Evolutionary conservation across 2,888 invertebrate species (phyloP).

Genomic region (Melieria picta): DNA sequence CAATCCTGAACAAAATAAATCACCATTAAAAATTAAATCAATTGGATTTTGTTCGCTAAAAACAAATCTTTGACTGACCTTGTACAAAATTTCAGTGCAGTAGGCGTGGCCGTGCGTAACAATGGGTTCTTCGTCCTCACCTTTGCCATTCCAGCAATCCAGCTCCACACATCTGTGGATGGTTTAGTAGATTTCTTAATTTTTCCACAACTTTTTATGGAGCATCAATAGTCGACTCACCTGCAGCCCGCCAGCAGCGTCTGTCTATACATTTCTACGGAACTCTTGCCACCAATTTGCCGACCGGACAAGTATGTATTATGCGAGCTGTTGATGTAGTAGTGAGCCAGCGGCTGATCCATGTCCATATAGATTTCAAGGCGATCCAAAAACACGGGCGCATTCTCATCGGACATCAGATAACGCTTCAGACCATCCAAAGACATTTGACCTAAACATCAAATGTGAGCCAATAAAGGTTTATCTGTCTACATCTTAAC

Average conservation of each 20-base stretch:
- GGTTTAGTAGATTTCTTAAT: neutral
- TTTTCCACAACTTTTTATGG: neutral
- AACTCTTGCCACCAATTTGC: constrained; percentile 98
- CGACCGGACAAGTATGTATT: constrained; percentile 94
- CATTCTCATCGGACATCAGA: constrained; percentile 99
- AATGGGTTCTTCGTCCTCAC: constrained; percentile 98
- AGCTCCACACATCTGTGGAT: constrained; percentile 88
- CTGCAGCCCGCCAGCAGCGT: constrained; percentile 96
- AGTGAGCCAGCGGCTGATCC: constrained; percentile 98
- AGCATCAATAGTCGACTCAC: constrained; percentile 65
- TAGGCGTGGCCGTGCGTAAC: constrained; percentile 99
- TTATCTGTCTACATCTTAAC: neutral
- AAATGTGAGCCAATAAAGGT: neutral
- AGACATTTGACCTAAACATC: constrained; percentile 78
- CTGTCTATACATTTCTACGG: constrained; percentile 99
- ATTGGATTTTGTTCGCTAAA: neutral
- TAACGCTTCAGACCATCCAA: constrained; percentile 98
- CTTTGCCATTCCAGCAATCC: constrained; percentile 99
- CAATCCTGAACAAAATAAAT: constrained; percentile 71
- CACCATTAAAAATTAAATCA: neutral
- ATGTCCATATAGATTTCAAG: constrained; percentile 98
- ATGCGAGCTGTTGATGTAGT: constrained; percentile 99
- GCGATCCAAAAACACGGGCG: constrained; percentile 98
- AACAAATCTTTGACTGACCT: constrained; percentile 66
- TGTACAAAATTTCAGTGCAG: constrained; percentile 99